phyloP scores from a whole-genome alignment of 2,113 vertebrate species.

The Steatornis caripensis region DNA sequence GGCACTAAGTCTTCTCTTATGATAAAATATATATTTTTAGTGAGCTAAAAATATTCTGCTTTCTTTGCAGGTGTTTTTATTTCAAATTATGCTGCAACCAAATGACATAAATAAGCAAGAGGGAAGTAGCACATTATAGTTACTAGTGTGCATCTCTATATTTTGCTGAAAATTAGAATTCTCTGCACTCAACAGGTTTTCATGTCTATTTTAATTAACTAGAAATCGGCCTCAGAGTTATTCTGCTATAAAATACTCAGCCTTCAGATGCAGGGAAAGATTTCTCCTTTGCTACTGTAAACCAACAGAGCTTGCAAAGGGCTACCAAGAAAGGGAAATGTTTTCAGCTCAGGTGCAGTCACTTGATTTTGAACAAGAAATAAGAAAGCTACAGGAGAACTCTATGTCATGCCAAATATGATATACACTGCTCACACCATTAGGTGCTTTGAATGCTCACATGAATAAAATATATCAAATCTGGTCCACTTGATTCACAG shows the following conservation, averaged over 20 bases:
- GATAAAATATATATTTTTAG: slow-evolving; percentile 37
- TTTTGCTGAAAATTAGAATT: slow-evolving; percentile 19
- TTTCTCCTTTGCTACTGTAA: background rate
- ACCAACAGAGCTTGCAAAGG: background rate
- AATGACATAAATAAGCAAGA: slow-evolving; percentile 18
- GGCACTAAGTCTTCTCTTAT: background rate
- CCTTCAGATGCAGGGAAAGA: background rate
- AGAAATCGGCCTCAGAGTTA: background rate
- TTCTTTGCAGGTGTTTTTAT: slow-evolving; percentile 53
- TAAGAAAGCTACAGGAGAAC: background rate
- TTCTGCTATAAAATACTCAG: background rate
- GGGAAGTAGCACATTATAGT: background rate
- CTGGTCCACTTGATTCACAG: background rate
- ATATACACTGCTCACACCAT: background rate
- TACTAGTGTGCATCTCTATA: background rate
- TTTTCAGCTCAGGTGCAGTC: background rate
- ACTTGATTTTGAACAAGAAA: background rate
- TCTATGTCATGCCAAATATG: background rate
- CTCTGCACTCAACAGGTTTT: background rate
- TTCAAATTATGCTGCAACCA: slow-evolving; percentile 13
- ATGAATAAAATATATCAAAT: slow-evolving; percentile 41
- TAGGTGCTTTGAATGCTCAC: background rate
- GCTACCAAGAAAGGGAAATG: background rate
- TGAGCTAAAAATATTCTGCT: slow-evolving; percentile 31
- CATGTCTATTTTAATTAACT: background rate